Conservation (phyloP, 2,888 invertebrate species). For the Zhuqinia jingwanae region DNA sequence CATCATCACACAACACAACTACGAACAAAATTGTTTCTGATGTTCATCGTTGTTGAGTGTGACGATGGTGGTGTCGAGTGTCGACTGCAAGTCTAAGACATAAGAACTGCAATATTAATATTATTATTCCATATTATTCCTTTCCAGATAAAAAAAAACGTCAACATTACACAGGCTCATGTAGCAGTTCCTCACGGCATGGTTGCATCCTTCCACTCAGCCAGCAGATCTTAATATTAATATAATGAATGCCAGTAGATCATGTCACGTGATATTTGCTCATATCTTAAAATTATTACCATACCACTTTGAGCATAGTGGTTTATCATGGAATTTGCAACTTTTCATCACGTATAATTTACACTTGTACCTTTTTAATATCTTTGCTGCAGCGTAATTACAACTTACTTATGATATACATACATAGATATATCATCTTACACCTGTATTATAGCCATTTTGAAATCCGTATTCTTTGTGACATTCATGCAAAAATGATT, state of each 20-base stretch:
- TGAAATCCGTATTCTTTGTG: no score
- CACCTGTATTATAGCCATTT: no score
- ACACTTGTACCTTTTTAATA: background rate
- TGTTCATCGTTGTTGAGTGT: no score
- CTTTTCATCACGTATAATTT: background rate
- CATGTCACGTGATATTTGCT: slow-evolving; percentile 52
- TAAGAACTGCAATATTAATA: background rate
- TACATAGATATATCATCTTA: no score
- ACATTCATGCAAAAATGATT: no score
- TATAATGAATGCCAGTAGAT: slow-evolving; percentile 35
- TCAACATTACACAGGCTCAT: background rate
- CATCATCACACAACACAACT: no score
- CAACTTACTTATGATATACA: no score
- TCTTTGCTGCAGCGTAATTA: no score
- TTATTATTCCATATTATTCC: background rate
- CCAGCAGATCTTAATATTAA: background rate
- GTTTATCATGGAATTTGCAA: background rate
- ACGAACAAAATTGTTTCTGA: no score
- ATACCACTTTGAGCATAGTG: background rate
- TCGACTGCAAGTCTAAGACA: no score
- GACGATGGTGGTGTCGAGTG: no score
- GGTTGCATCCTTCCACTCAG: slow-evolving; percentile 6
- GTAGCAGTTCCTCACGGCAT: background rate
- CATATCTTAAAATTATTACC: slow-evolving; percentile 20
- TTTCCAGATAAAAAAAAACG: background rate